A percentile compares a stretch with the other conserved stretches of the same genome.
phyloP scores from a whole-genome alignment of 2,888 invertebrate genomes.

The Formica aserva region DNA sequence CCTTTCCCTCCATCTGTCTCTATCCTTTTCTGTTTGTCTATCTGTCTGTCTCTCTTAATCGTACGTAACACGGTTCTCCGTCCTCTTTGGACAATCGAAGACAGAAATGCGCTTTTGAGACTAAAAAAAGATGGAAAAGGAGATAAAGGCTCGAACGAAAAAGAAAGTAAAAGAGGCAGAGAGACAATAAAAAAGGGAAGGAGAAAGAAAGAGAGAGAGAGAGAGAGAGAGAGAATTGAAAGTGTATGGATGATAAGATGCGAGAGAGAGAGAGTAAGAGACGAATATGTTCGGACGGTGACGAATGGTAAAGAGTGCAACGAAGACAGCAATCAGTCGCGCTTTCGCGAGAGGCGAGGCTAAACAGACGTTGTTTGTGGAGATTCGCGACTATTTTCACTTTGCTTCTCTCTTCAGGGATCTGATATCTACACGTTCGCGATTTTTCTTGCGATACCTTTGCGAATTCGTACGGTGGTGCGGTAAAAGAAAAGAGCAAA shows the following conservation, averaged over 20 bases:
- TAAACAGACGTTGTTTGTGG: slow-evolving; percentile 45
- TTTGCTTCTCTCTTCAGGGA: background rate
- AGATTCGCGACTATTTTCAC: slow-evolving; percentile 45
- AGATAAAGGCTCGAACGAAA: background rate
- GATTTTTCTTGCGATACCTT: background rate
- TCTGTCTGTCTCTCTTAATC: background rate
- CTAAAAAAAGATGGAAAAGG: background rate
- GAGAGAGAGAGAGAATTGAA: slow-evolving; percentile 23
- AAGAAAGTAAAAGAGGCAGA: background rate
- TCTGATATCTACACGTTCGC: background rate
- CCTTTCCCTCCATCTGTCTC: background rate
- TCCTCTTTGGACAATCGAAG: background rate
- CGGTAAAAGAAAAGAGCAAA: slow-evolving; percentile 23
- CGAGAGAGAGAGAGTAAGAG: slow-evolving; percentile 18
- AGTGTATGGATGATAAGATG: background rate
- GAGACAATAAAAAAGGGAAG: background rate
- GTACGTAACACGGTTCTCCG: background rate
- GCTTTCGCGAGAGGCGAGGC: slow-evolving; percentile 63
- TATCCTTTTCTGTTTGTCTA: background rate
- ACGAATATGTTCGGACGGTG: slow-evolving; percentile 30
- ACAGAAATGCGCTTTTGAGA: slow-evolving; percentile 5
- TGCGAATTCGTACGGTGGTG: slow-evolving; percentile 27
- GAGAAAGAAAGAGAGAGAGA: background rate
- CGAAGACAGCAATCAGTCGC: slow-evolving; percentile 54
- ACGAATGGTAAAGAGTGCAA: slow-evolving; percentile 46